phyloP scores from a whole-genome alignment of 2,797 vertebrate species.

The Pipistrellus pipistrellus region DNA sequence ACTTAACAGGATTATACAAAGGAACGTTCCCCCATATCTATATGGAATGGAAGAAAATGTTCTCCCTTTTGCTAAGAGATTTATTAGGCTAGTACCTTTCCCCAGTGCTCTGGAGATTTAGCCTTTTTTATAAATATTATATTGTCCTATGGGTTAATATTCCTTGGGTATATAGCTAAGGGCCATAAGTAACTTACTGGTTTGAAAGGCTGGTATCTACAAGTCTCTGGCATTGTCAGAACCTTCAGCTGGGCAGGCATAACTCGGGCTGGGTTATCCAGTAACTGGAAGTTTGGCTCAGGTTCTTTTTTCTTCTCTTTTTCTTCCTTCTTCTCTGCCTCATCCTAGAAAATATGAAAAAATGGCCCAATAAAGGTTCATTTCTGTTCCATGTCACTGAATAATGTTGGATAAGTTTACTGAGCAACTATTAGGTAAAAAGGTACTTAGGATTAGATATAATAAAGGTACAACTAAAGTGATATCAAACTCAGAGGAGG shows the following conservation, averaged over 20 bases:
- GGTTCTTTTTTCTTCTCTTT: slow-evolving; percentile 99
- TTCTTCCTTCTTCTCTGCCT: slow-evolving; percentile 94
- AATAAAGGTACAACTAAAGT: slow-evolving; percentile 27
- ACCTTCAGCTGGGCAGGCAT: slow-evolving; percentile 99
- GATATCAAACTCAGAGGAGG: background rate
- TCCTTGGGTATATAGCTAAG: background rate
- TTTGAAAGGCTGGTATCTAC: slow-evolving; percentile 99
- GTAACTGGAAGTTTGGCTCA: slow-evolving; percentile 96
- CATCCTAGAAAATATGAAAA: slow-evolving; percentile 88
- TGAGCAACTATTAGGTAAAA: slow-evolving; percentile 16
- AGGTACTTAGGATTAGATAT: background rate
- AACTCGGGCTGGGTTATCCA: slow-evolving; percentile 97
- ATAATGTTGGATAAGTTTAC: background rate
- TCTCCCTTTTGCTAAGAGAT: background rate
- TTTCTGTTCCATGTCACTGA: background rate
- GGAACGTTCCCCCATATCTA: background rate
- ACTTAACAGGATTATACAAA: background rate
- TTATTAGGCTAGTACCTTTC: background rate
- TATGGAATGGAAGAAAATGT: background rate
- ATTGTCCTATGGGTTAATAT: background rate
- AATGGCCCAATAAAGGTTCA: background rate
- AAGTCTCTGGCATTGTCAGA: slow-evolving; percentile 96
- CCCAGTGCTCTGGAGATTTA: background rate
- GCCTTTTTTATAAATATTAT: background rate
- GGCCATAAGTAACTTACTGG: slow-evolving; percentile 89